Evolutionary conservation across 1,140 invertebrate genomes (phyloP), one percentile per base, ranked within the genome.

Genomic region (Eubasilissa regina): DNA sequence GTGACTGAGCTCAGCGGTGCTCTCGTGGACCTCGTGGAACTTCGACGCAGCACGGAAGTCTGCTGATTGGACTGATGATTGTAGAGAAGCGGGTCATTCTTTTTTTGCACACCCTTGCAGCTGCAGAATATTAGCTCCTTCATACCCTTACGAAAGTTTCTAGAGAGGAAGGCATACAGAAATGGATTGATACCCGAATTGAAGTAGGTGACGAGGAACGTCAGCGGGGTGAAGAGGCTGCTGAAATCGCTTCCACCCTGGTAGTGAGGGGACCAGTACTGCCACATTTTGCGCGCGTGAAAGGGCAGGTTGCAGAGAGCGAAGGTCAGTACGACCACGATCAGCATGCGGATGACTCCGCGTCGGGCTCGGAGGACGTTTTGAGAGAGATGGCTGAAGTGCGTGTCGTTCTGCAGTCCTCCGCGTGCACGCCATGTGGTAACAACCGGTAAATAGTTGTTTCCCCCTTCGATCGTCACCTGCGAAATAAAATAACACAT

Each of bases 161-260:
- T 92, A 0, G 95, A 96, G 56, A 97, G 89, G 85, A 96, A 94
- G 1, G 95, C 95, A 86, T 97, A 97, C 4, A 97, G 90, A 55
- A 97, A 87, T 0, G 95, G 95, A 87, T 97, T 97, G 75, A 96
- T 91, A 45, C 93, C 95, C 12, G 94, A 95, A 89, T 97, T 96
- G 85, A 94, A 93, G 84, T 96, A 97, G 48, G 95, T 93, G 80
- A 96, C 91, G 55, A 97, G 91, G 86, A 94, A 95, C 9, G 95
- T 96, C n/a, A 94, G 89, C 0, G 95, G 94, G 3, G 95, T 95
- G 60, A 97, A 89, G 0, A 96, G 87, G 13, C 93, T 92, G 84
- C 93, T 94, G 84, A 94, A 93, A 83, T 92, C 89, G 62, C 91
- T 92, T 43, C 90, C 90, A 56, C 91, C 91, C 75, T 92, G 88